Evolutionary conservation across 2,113 vertebrate genomes (phyloP), one percentile per base, ranked within the genome.

Genomic region (Micronisus gabar): DNA sequence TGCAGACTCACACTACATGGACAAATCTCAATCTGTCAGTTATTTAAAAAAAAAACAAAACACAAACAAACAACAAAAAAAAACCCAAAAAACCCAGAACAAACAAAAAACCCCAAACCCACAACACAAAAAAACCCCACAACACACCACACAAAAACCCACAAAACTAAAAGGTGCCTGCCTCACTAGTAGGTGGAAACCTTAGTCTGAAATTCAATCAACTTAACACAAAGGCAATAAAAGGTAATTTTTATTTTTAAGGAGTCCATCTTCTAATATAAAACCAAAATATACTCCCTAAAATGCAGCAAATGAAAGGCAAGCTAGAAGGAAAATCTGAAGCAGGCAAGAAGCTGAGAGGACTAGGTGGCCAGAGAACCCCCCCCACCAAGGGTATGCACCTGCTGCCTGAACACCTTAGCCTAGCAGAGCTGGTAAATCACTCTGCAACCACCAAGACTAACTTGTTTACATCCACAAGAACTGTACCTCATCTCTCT

Each of bases 381-480:
- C 15, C 2, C 17, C 29, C 30, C 11, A 3, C 6, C 13, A n/a
- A 29, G 52, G 32, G 21, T 65, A 52, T 8, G 5, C 4, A 1
- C 23, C 15, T 27, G 48, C 43, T 63, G 43, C 41, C 22, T 10
- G 9, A 65, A 13, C 13, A 34, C 45, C 63, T 26, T 6, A 13
- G 14, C 38, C 61, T 11, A 27, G 30, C 56, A 16, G 27, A 68
- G 45, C 43, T 27, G 10, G 30, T 13, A 10, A 19, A 55, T 5
- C 4, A 0, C 10, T 9, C 61, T n/a, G 47, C 8, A 45, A 4
- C 53, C 45, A 40, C 34, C 59, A 62, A 29, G 15, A 11, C 14
- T 4, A 19, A 41, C 11, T 3, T 11, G 7, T 7, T 10, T 27
- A 8, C 34, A 43, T 1, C 25, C 38, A 10, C 40, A 26, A 7